phyloP scores from a whole-genome alignment of 92 coral and sea anemone species.

The Porites rus region DNA sequence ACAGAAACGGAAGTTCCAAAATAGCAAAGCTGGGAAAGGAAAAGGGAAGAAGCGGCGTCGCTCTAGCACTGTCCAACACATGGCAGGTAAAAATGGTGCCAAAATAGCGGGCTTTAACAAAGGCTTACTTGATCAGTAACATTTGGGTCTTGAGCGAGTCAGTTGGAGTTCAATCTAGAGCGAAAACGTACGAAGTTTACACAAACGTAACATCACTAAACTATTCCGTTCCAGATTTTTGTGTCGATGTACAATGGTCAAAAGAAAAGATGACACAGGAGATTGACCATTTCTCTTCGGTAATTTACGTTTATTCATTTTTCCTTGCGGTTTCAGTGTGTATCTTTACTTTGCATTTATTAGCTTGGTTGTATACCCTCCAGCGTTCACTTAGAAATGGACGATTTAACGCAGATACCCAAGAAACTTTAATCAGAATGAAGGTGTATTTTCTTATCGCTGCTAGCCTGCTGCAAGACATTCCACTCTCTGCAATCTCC shows the following conservation, averaged over 20 bases:
- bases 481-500: slow-evolving; percentile 91
- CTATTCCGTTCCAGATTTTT: slow-evolving; percentile 69
- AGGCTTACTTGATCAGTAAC: slow-evolving; percentile 85
- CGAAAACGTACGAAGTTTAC: slow-evolving; percentile 48
- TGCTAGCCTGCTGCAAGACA: slow-evolving; percentile 85
- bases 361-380: slow-evolving; percentile 88
- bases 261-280: slow-evolving; percentile 60
- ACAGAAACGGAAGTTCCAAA: slow-evolving; percentile 29
- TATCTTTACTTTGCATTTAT: slow-evolving; percentile 73
- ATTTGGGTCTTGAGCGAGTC: slow-evolving; percentile 81
- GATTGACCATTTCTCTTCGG: slow-evolving; percentile 57
- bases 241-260: slow-evolving; percentile 77
- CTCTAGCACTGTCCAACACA: background rate
- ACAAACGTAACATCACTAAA: slow-evolving; percentile 68
- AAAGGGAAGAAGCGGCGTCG: slow-evolving; percentile 24
- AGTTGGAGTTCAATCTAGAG: slow-evolving; percentile 50
- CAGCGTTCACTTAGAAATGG: slow-evolving; percentile 75
- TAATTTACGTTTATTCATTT: slow-evolving; percentile 66
- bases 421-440: slow-evolving; percentile 72
- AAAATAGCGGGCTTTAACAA: slow-evolving; percentile 64
- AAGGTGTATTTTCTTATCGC: slow-evolving; percentile 81
- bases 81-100: background rate
- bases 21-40: slow-evolving; percentile 24
- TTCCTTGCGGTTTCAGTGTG: slow-evolving; percentile 80
- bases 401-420: slow-evolving; percentile 72